Evolutionary conservation across 64 coral and sea anemone genomes (phyloP).

Genomic region (Montipora sp.): DNA sequence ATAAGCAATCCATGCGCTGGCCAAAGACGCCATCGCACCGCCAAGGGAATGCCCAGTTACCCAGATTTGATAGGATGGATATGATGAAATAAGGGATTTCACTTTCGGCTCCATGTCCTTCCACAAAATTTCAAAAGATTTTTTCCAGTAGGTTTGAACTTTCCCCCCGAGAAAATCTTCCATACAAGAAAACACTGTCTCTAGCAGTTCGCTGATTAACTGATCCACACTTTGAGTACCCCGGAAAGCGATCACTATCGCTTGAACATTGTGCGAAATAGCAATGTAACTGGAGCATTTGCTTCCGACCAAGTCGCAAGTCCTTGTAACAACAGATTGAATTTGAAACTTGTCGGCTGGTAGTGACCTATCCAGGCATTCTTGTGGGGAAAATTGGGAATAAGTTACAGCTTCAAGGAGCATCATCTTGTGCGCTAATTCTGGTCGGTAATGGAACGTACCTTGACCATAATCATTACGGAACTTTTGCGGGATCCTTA

Average conservation of each 20-base stretch:
- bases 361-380: slow-evolving; percentile 25
- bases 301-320: slow-evolving; percentile 26
- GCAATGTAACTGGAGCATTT: slow-evolving; percentile 60
- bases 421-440: slow-evolving; percentile 63
- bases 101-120: slow-evolving; percentile 11
- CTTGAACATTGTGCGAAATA: slow-evolving; percentile 32
- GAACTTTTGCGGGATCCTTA: too few species aligned
- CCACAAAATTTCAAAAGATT: slow-evolving; percentile 14
- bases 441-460: not conserved
- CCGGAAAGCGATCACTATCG: slow-evolving; percentile 50
- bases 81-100: slow-evolving; percentile 2
- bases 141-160: slow-evolving; percentile 58
- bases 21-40: slow-evolving; percentile 68
- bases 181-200: not conserved
- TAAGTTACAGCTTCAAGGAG: slow-evolving; percentile 38
- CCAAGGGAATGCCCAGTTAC: slow-evolving; percentile 77
- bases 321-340: slow-evolving; percentile 6
- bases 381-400: not conserved
- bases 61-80: slow-evolving; percentile 65
- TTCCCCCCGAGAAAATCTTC: slow-evolving; percentile 10
- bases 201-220: not conserved
- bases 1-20: slow-evolving; percentile 60
- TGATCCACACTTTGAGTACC: slow-evolving; percentile 20
- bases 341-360: slow-evolving; percentile 30
- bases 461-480: not conserved